A percentile compares a stretch with the other conserved stretches of the same genome.
These are phyloP conservation scores for Artemia sp. DNA, from an alignment of 2,888 invertebrate genomes.

Conservation along the genomic window DNA sequence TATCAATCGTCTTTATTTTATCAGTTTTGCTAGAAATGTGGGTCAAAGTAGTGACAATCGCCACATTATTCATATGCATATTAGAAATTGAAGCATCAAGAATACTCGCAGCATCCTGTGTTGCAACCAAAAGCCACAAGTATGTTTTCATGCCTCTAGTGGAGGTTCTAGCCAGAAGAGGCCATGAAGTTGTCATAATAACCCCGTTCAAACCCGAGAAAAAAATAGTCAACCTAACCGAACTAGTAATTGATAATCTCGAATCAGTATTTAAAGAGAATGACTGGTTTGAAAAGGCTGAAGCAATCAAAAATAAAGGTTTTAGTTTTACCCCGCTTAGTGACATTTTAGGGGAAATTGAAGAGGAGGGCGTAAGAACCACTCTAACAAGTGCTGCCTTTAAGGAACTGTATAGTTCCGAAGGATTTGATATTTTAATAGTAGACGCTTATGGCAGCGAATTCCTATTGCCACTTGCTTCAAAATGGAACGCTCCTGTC, in stretches of 20 bases:
- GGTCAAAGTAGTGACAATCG: too few relatives aligned
- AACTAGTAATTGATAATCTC: neutral
- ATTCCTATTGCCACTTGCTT: conserved; percentile 1
- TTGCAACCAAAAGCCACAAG: conserved; percentile 13
- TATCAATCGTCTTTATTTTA: too few relatives aligned
- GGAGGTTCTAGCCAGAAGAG: neutral
- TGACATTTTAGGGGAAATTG: conserved; percentile 1
- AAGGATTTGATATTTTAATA: conserved; percentile 1
- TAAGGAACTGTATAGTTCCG: neutral
- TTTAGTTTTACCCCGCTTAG: neutral
- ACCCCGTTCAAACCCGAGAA: neutral
- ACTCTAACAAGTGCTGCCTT: neutral
- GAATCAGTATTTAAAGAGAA: neutral
- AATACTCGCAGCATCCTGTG: neutral
- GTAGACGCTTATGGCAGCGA: neutral
- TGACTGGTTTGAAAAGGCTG: conserved; percentile 3
- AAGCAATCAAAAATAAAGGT: conserved; percentile 10
- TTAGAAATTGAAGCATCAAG: neutral
- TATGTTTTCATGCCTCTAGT: neutral
- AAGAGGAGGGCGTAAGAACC: neutral
- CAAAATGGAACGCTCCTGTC: conserved; percentile 12
- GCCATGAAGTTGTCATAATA: neutral
- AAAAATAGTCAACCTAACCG: neutral
- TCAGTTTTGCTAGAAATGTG: too few relatives aligned
- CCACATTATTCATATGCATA: too few relatives aligned